Percentiles rank a stretch among this genome's conserved stretches.
These are phyloP conservation scores for Adelognathus sp. DNA, from an alignment of 2,888 invertebrate species.

Conservation along the genomic window DNA sequence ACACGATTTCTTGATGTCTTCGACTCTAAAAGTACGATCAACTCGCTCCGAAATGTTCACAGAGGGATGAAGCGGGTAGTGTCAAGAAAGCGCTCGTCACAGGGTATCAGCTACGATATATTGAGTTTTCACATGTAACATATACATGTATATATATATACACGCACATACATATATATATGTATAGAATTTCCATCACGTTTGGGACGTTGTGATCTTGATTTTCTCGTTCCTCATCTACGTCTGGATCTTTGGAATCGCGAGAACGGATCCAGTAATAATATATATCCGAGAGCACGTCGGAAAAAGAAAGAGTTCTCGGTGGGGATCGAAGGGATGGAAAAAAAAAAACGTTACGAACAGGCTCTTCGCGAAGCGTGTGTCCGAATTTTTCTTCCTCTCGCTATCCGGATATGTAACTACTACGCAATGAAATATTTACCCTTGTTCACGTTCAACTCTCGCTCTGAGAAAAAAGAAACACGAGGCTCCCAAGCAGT, in stretches of 20 bases:
- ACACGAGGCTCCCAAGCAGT: not conserved
- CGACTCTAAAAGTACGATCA: not conserved
- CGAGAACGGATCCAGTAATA: not conserved
- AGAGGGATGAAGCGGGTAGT: not conserved
- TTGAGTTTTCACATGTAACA: constrained; percentile 60
- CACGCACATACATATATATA: constrained; percentile 59
- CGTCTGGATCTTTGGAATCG: not conserved
- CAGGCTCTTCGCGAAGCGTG: constrained; percentile 21
- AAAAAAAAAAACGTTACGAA: not conserved
- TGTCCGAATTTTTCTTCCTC: constrained; percentile 28
- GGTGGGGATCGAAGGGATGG: not conserved
- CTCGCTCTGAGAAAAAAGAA: constrained; percentile 9
- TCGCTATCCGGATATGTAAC: constrained; percentile 46
- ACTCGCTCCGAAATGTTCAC: no score
- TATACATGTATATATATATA: constrained; percentile 71
- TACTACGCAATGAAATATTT: constrained; percentile 45
- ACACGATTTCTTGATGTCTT: not conserved
- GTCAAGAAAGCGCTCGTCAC: constrained; percentile 26
- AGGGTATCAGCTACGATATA: constrained; percentile 57
- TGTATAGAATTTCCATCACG: constrained; percentile 48
- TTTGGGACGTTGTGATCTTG: constrained; percentile 14
- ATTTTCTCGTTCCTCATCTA: not conserved
- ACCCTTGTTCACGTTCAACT: not conserved
- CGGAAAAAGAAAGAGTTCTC: constrained; percentile 4
- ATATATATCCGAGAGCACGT: constrained; percentile 35